Evolutionary conservation across 1,140 invertebrate species (phyloP).

Genomic region (Aphis gossypii): DNA sequence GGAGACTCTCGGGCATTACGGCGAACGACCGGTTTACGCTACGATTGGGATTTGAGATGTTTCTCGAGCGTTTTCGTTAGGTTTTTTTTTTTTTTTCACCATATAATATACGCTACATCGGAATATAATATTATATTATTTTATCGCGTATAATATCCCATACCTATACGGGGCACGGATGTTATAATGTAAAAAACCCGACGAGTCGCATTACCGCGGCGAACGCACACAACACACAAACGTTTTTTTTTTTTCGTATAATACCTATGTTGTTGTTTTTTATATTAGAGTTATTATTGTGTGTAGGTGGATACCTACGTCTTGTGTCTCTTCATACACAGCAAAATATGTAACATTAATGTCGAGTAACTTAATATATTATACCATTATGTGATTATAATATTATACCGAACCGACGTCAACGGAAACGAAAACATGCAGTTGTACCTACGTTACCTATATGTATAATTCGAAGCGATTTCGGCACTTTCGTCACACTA

Average conservation of each 20-base stretch:
- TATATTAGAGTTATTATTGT: not conserved
- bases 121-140: not conserved
- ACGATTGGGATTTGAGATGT: not conserved
- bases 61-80: not conserved
- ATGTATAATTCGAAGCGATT: not conserved
- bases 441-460: not conserved
- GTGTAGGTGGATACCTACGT: not conserved
- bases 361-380: not conserved
- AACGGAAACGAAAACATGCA: not conserved
- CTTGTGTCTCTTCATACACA: not conserved
- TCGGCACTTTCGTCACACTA: not conserved
- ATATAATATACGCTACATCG: not conserved
- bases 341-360: not conserved
- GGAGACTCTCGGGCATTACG: not conserved
- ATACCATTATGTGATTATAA: not conserved
- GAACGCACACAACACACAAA: not conserved
- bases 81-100: not conserved
- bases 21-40: not conserved
- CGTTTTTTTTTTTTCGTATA: not conserved
- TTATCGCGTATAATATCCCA: not conserved
- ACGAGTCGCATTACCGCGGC: not conserved
- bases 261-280: not conserved
- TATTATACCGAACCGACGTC: not conserved
- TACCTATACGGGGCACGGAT: not conserved
- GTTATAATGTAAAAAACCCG: not conserved